These are phyloP conservation scores for Rousettus madagascariensis DNA, from an alignment of 2,797 vertebrate species.

Conservation along the genomic window DNA sequence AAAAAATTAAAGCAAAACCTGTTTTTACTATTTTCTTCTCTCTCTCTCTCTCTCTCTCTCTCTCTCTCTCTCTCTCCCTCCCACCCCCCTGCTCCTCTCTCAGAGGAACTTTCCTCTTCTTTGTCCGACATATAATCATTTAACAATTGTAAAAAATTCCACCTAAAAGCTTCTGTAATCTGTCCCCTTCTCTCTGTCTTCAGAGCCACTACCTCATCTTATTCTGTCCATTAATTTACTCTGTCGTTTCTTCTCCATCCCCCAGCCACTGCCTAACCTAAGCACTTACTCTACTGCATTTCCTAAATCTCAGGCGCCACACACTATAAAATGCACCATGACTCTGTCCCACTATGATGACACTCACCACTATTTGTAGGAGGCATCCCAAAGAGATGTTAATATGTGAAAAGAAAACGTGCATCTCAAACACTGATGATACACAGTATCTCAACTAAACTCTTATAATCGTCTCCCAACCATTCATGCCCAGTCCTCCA, in stretches of 20 bases:
- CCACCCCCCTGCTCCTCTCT: accelerated
- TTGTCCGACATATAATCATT: not conserved
- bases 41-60: not conserved
- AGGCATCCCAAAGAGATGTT: not conserved
- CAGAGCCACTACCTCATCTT: not conserved
- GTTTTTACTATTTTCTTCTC: not conserved
- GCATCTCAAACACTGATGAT: not conserved
- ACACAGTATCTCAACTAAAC: not conserved
- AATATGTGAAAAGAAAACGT: not conserved
- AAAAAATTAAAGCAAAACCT: no score
- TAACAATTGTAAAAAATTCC: not conserved
- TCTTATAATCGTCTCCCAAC: not conserved
- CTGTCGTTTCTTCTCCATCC: not conserved
- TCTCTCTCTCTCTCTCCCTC: not conserved
- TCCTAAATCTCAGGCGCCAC: not conserved
- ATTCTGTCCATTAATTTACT: not conserved
- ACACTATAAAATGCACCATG: not conserved
- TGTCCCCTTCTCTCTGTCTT: not conserved
- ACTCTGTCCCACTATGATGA: not conserved
- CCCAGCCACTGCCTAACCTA: not conserved
- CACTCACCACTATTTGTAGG: not conserved
- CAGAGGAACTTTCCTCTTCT: not conserved
- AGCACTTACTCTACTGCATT: not conserved
- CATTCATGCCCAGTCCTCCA: accelerated
- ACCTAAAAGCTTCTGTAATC: not conserved